Evolutionary conservation across 2,797 vertebrate species (phyloP).

Genomic region (Allobates femoralis): DNA sequence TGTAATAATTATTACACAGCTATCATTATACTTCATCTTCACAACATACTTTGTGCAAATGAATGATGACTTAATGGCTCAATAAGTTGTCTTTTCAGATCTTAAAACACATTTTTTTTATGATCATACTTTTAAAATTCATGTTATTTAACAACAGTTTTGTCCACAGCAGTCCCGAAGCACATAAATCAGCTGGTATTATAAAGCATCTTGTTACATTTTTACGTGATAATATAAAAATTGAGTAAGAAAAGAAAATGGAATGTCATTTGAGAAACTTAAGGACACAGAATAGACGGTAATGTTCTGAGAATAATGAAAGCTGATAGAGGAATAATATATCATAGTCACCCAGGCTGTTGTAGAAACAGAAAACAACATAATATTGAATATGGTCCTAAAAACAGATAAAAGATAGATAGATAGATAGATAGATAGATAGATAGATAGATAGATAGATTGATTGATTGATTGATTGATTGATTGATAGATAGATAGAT

Average conservation of each 20-base stretch:
- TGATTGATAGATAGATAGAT: too few species aligned
- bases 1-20: neutral
- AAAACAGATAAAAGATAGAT: too few species aligned
- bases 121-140: neutral
- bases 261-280: neutral
- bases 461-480: too few species aligned
- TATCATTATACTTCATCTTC: neutral
- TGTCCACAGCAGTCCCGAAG: neutral
- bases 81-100: neutral
- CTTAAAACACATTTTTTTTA: neutral
- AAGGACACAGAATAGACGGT: neutral
- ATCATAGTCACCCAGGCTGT: neutral
- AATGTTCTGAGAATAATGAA: neutral
- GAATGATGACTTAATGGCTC: neutral
- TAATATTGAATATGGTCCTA: neutral
- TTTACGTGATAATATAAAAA: conserved; percentile 29
- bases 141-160: neutral
- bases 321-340: neutral
- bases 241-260: conserved; percentile 9
- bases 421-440: too few species aligned
- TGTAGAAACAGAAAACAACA: neutral
- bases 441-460: too few species aligned
- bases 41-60: neutral
- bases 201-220: conserved; percentile 13
- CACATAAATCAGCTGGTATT: conserved; percentile 33